Evolutionary conservation across 2,113 vertebrate genomes (phyloP), one percentile per base, ranked within the genome.

Genomic region (Spea bombifrons): DNA sequence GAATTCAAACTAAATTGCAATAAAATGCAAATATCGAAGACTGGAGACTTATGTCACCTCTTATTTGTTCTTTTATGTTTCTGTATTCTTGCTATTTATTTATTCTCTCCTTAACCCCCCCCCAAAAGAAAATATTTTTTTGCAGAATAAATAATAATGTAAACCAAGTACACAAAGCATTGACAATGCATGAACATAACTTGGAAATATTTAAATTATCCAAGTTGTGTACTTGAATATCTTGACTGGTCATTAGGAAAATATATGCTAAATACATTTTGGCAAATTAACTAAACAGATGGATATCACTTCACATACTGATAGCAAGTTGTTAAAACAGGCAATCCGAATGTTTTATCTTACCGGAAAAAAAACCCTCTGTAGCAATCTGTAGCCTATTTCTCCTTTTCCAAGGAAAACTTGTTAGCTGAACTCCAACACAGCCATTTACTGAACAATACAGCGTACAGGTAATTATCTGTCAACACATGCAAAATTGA

Each of bases 1-100:
- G 71, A 74, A 74, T 80, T 61, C 71, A 50, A 61, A 74, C 64
- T 80, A 80, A 80, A 80, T 71, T 80, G 78, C 78, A 74, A 66
- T 74, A 74, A 80, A 68, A 80, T 80, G 78, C 78, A 80, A 80
- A 80, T 80, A 80, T 48, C 8, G 9, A 45, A 67, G 50, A 61
- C 65, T 7, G 15, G 64, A 68, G 71, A 80, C 64, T 67, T 71
- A 50, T 74, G 71, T 80, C 71, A 80, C 71, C 71, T 68, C 71
- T 73, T 74, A 64, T 80, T 80, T 80, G 71, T 59, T 80, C 64
- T 10, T 66, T 73, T 66, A n/a, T 64, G 47, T 79, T 72, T 59
- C 66, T 6, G 4, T 74, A 67, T 68, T 80, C 64, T 80, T 61
- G 43, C 6, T 80, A 74, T 66, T 74, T 57, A 57, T 74, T 71